Evolutionary conservation across 2,113 vertebrate genomes (phyloP), one percentile per base, ranked within the genome.

Genomic region (Octodon degus): DNA sequence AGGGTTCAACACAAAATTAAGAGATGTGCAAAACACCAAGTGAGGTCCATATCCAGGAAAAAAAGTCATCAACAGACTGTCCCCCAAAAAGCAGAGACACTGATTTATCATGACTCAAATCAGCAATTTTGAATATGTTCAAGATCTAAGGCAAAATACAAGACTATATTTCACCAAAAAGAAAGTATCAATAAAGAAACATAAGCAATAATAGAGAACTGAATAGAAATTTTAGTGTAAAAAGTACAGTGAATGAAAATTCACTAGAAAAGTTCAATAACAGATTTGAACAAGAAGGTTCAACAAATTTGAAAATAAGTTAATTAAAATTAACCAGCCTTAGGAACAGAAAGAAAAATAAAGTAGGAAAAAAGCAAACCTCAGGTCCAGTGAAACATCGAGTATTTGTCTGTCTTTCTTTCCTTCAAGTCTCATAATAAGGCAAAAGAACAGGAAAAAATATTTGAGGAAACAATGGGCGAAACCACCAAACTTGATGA

Each of bases 81-180:
- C 34, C 90, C 43, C 60, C 34, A 68, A 37, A 25, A 84, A 63
- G 65, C n/a, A 13, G 43, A 84, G 27, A 68, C 34, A 77, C 2
- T 27, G 60, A 27, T 32, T 89, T 62, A 79, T 10, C 7, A 92
- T 62, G 34, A 72, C 62, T 85, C 62, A 85, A 62, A 85, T 62
- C 22, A 27, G 11, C 27, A 47, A 76, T 86, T 50, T 50, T 47
- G 65, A 50, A 47, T 37, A 47, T 37, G 40, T 72, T 96, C 27
- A 81, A 93, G 43, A 84, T 74, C 43, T 30, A 47, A 72, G 65
- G 81, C 55, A 74, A 90, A 96, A 74, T 63, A 81, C 55, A 58
- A 86, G 55, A 90, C 67, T 37, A 62, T 32, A 10, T 74, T 32
- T 93, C 72, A 90, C 74, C 9, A 86, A 93, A 93, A 81, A 81